phyloP scores from a whole-genome alignment of 2,113 vertebrate species.

The Orthonyx spaldingii region DNA sequence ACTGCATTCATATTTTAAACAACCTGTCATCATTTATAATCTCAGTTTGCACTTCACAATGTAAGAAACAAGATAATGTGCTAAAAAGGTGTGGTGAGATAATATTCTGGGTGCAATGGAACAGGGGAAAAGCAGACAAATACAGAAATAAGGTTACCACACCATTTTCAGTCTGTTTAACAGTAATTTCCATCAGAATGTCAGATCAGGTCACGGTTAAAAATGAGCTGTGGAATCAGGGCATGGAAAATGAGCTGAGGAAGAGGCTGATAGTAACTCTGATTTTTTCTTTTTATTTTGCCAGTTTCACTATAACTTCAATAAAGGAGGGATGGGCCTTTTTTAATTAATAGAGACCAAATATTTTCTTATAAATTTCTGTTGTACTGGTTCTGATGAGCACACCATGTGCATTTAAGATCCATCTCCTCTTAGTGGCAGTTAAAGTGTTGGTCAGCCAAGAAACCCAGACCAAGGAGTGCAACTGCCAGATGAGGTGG shows the following conservation, averaged over 20 bases:
- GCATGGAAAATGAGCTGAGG: background rate
- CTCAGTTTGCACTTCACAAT: background rate
- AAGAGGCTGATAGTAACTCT: background rate
- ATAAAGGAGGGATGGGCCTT: rapidly evolving
- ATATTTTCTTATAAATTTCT: background rate
- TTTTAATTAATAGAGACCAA: background rate
- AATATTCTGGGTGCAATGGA: background rate
- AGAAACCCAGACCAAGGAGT: background rate
- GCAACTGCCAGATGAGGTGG: background rate
- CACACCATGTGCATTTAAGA: background rate
- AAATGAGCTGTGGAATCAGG: background rate
- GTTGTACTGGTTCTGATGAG: background rate
- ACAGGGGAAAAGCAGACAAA: background rate
- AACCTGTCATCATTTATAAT: background rate
- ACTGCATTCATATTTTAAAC: background rate
- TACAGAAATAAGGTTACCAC: background rate
- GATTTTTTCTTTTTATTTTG: background rate
- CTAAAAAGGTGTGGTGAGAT: background rate
- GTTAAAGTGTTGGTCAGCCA: background rate
- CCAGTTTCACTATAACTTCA: background rate
- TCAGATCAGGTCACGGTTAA: background rate
- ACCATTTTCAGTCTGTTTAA: background rate
- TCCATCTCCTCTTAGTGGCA: background rate
- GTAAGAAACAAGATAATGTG: background rate
- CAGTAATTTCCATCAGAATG: background rate